Evolutionary conservation across 2,113 vertebrate genomes (phyloP), one percentile per base, ranked within the genome.

Genomic region (Marmota flaviventris): DNA sequence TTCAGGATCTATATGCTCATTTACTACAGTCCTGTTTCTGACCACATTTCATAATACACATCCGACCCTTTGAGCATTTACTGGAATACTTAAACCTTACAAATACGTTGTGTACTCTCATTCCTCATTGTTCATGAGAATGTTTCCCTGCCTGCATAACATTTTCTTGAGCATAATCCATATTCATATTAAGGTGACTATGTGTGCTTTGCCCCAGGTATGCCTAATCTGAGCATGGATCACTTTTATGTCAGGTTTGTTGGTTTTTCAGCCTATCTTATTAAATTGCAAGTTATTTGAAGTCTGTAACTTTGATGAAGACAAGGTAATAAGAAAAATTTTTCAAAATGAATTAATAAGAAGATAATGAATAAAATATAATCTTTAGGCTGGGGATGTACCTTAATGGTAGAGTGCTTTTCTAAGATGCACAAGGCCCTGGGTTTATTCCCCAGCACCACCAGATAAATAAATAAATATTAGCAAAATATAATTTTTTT

Each of bases 261-360:
- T 91, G 93, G 56, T 16, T 76, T 48, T 93, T 82, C 67, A 85
- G 51, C 8, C 6, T 61, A 9, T 12, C 4, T 1, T 4, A 16
- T 13, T 79, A 61, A 16, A 72, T 24, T 84, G 11, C 24, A 94
- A 96, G 48, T 70, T 58, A 81, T 92, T 45, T 82, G 34, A 96
- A 83, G 16, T 69, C 34, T 73, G 17, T n/a, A 77, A 58, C 14
- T 75, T 86, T 73, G 14, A 39, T 10, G 51, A 17, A 91, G 25
- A 77, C 24, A 83, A 89, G 16, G 16, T 63, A 17, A 86, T 24
- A 75, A 79, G 56, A 37, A 63, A 89, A 89, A 1, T 0, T 63
- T 94, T 86, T 14, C 25, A 58, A 70, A 91, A 61, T 88, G 24
- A 93, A 53, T 75, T 67, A 79, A 37, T 25, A 67, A 70, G 27